A percentile compares a stretch with the other conserved stretches of the same genome.
Evolutionary conservation across 2,888 invertebrate species (phyloP).

Genomic region (Lasioglossum oenotherae): DNA sequence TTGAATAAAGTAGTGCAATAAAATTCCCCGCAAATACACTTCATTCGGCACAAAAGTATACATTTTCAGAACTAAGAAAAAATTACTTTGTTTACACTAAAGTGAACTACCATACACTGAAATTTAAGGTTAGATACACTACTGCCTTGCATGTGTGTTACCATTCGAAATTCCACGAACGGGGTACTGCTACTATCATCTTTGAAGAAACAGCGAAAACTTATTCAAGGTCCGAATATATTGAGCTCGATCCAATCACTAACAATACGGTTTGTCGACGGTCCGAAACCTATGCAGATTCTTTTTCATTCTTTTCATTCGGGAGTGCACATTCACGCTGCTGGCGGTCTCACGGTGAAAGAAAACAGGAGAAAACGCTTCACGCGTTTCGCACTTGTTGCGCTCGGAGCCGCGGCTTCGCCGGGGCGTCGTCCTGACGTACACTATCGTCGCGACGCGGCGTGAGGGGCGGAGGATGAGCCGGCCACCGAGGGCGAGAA

Average conservation of each 20-base stretch:
- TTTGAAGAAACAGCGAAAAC: no score
- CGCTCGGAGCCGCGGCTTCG: slow-evolving; percentile 36
- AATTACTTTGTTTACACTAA: no score
- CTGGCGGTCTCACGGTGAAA: background rate
- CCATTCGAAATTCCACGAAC: no score
- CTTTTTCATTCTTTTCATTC: background rate
- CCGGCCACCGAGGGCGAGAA: slow-evolving; percentile 32
- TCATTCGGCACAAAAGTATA: no score
- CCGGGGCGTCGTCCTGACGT: slow-evolving; percentile 38
- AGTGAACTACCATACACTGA: no score
- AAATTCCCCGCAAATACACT: no score
- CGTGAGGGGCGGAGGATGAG: background rate
- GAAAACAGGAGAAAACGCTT: slow-evolving; percentile 38
- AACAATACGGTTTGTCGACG: background rate
- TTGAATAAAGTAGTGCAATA: no score
- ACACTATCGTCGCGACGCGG: slow-evolving; percentile 15
- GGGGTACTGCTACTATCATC: no score
- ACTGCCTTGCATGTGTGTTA: no score
- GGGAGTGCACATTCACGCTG: background rate
- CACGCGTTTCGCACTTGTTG: slow-evolving; percentile 72
- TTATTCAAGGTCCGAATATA: no score
- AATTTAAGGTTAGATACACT: no score
- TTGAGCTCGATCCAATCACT: background rate
- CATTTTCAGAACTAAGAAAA: no score
- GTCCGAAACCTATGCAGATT: background rate